Base-by-base conservation (phyloP, 2,888 invertebrate genomes). In the Cantharis rufa region DNA sequence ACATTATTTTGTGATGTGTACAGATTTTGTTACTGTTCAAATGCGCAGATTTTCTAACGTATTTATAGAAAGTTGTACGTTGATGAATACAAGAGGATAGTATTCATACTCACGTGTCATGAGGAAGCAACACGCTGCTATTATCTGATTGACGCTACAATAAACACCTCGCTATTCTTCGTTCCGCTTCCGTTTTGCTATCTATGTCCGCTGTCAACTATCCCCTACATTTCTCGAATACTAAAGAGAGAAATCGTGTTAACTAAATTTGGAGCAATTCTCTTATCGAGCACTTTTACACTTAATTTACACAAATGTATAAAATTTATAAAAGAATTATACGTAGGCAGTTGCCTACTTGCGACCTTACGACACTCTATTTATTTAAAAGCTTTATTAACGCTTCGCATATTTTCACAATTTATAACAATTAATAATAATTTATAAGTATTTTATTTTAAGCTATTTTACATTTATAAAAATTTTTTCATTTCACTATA, bases 151-250 rank as follows among this genome's bases (percentile, higher is more conserved):
- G 80, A 78, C 79, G 73, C 75, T 70, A 81, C 81, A 81, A 81
- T 83, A 82, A 83, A 82, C 83, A 83, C 82, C 81, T 83, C 82
- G 82, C 79, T 82, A 81, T 80, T 81, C 82, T 81, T 81, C 79
- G 81, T 83, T 83, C 82, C 82, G 80, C 79, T 81, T 83, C 83
- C 82, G 83, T 80, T 77, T 69, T 77, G 81, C 80, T 82, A 82
- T 82, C 82, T 81, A 74, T 78, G 80, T 81, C 80, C 81, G 79
- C 78, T 80, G 81, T 80, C 81, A 81, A 76, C 78, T 78, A 76
- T 77, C 77, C 77, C 74, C 63, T 71, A 69, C 71, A 63, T 62
- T 69, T 74, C 74, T 71, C 74, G 71, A 70, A 71, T 71, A 74
- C 71, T 71, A 62, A 69, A 64, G 48, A 74, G 72, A 72, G 69